Evolutionary conservation across 2,888 invertebrate species (phyloP), one percentile per base, ranked within the genome.

Genomic region (Epistrophella euchroma): DNA sequence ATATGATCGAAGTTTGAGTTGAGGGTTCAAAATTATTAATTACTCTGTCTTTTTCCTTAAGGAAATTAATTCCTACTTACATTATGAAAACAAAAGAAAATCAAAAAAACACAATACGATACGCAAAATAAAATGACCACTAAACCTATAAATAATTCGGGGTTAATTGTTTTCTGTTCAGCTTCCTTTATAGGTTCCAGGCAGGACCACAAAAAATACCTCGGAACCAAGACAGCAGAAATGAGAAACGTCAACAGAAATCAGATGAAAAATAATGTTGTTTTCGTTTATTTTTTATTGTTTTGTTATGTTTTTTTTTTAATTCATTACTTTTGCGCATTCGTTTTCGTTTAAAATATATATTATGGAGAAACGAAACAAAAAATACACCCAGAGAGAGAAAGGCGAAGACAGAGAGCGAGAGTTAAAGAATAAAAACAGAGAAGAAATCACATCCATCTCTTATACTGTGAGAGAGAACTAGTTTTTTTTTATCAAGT

Each of bases 391-490:
- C 3, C 25, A 58, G 15, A 19, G 22, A 35, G 22, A n/a, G 56
- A 19, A 6, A 22, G 6, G 32, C 0, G 60, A 50, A 22, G 2
- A 43, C 19, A 22, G 2, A n/a, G 13, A n/a, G 37, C 0, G 37
- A 52, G 66, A 4, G 4, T 7, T 40, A 40, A 35, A 7, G 32
- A 60, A 50, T 47, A 25, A 75, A 71, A 80, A 84, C 79, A 79
- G 79, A 84, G 84, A 28, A n/a, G 2, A 22, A 43, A 25, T 4
- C 0, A 37, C 11, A 13, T 3, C 2, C n/a, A 64, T n/a, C 84
- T 84, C 84, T 84, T 84, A 84, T 84, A 84, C 84, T 71, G 58
- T 3, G 60, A 70, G 76, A 50, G 80, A 32, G 56, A 66, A 19
- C 2, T 2, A 5, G 7, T 7, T 22, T 15, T 13, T 9, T 45